Evolutionary conservation across 2,888 invertebrate genomes (phyloP).

Genomic region (Tuta absoluta): DNA sequence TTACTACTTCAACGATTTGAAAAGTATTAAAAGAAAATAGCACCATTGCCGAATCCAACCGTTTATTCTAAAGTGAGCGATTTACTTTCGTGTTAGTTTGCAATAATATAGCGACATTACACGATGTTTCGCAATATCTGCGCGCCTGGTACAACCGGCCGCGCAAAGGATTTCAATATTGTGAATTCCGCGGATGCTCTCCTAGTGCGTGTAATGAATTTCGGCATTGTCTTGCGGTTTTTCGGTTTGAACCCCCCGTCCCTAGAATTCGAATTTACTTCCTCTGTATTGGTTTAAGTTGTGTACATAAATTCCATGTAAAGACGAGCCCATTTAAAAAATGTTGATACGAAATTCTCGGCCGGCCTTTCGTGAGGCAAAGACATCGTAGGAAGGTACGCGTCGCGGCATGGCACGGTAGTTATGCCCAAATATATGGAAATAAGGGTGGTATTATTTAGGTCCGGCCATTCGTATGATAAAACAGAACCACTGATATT

Average conservation of each 20-base stretch:
- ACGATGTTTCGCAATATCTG: constrained; percentile 59
- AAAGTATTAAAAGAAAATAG: constrained; percentile 12
- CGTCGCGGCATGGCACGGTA: constrained; percentile 62
- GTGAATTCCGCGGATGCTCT: constrained; percentile 78
- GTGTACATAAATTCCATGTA: constrained; percentile 45
- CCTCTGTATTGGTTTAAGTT: constrained; percentile 51
- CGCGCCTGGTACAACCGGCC: constrained; percentile 43
- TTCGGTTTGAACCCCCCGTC: constrained; percentile 62
- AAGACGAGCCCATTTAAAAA: constrained; percentile 42
- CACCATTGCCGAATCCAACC: constrained; percentile 20
- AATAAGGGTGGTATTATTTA: constrained; percentile 74
- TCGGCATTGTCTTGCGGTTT: constrained; percentile 78
- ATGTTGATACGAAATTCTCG: constrained; percentile 46
- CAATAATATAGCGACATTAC: constrained; percentile 52
- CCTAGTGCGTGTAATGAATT: constrained; percentile 77
- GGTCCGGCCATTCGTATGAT: constrained; percentile 77
- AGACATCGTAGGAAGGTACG: constrained; percentile 45
- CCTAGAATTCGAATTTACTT: constrained; percentile 57
- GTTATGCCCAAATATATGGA: constrained; percentile 64
- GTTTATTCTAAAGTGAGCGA: constrained; percentile 53
- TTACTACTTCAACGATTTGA: constrained; percentile 40
- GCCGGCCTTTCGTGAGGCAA: constrained; percentile 54
- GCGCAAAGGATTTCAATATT: constrained; percentile 73
- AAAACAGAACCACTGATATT: constrained; percentile 75
- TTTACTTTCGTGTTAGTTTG: constrained; percentile 66